phyloP scores from a whole-genome alignment of 2,888 invertebrate genomes.

The Troides aeacus region DNA sequence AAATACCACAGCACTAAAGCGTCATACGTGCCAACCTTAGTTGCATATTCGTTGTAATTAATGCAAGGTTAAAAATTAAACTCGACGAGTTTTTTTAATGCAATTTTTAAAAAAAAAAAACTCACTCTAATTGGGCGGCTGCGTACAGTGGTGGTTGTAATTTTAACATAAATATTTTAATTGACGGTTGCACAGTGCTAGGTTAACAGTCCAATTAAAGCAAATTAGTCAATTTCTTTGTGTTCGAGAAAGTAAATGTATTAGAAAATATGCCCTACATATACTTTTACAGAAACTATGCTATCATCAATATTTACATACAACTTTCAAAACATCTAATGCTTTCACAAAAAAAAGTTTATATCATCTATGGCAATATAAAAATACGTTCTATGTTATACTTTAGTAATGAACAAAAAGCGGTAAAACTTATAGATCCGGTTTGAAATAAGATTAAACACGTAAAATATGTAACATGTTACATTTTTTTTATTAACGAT shows the following conservation, averaged over 20 bases:
- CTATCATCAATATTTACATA: too few relatives aligned
- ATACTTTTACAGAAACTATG: neutral
- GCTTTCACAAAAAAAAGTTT: too few relatives aligned
- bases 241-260: slow-evolving; percentile 2
- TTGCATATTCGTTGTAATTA: slow-evolving; percentile 6
- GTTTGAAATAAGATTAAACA: too few relatives aligned
- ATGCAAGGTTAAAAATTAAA: slow-evolving; percentile 18
- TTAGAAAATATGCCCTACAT: slow-evolving; percentile 3
- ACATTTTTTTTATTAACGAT: too few relatives aligned
- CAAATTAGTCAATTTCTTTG: slow-evolving; percentile 18
- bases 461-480: too few relatives aligned
- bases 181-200: slow-evolving; percentile 16
- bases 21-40: slow-evolving; percentile 1
- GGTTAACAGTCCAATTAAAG: slow-evolving; percentile 18
- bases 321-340: too few relatives aligned
- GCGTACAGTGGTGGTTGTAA: slow-evolving; percentile 11
- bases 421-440: too few relatives aligned
- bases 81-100: slow-evolving; percentile 6
- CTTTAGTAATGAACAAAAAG: too few relatives aligned
- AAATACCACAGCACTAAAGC: neutral
- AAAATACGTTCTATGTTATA: too few relatives aligned
- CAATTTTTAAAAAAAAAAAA: slow-evolving; percentile 14
- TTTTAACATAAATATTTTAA: slow-evolving; percentile 29
- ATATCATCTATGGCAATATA: too few relatives aligned
- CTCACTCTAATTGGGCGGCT: slow-evolving; percentile 17